Evolutionary conservation across 2,888 invertebrate genomes (phyloP), one percentile per base, ranked within the genome.

Genomic region (Coenonympha glycerion): DNA sequence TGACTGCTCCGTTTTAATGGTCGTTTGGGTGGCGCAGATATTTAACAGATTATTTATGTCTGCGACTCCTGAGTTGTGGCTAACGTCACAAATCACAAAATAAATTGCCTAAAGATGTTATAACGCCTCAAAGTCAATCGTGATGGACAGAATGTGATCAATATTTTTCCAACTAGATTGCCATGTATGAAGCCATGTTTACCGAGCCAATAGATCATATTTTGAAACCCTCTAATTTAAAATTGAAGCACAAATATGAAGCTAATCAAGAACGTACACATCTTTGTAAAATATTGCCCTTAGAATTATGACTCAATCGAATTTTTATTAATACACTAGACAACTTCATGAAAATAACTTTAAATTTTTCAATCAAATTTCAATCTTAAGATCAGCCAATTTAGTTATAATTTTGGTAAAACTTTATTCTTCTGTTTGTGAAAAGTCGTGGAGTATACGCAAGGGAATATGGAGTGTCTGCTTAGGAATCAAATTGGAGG

Each of bases 261-360:
- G 66, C 76, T 69, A 66, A 72, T 73, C 71, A 68, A 64, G 61
- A 67, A 76, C 62, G 76, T 64, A 78, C 71, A 80, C 76, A 75
- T 76, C 76, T 76, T 79, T 68, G 65, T 71, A 65, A 72, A 74
- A 66, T 61, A 70, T 61, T 60, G 64, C 62, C 69, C 68, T 71
- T 75, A 76, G 76, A 69, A 70, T 81, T 79, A 86, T 84, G 82
- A 78, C 85, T 86, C 82, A 81, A 86, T 86, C 72, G 77, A 75
- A 69, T 51, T 6, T 42, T n/a, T 46, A 18, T n/a, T 46, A 18
- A 45, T 55, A 24, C 42, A 24, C 44, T 26, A 50, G 44, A 39
- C 30, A 34, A 31, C 21, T 13, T 31, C 2, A 28, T 37, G 21
- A 44, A 18, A 31, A 24, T 4, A 6, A 15, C 6, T 4, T 5